Conservation (phyloP, 1,140 invertebrate species). For the Lithobius niger region DNA sequence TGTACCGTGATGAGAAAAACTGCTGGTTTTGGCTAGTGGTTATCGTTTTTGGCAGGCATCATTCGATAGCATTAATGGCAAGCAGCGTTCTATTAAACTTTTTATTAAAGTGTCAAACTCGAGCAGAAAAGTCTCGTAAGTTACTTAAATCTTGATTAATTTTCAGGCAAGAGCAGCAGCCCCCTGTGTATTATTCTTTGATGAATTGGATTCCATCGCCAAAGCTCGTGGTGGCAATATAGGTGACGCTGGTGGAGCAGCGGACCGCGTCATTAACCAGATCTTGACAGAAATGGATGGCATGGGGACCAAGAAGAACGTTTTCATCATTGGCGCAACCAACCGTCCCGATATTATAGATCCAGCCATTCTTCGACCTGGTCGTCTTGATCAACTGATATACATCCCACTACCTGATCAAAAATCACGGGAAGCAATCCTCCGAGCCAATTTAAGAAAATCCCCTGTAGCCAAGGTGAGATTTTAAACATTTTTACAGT, state of each 20-base stretch:
- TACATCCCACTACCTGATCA: slow-evolving; percentile 99
- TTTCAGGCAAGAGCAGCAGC: slow-evolving; percentile 88
- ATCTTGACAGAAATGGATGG: slow-evolving; percentile 99
- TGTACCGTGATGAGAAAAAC: too few relatives aligned
- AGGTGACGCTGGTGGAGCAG: slow-evolving; percentile 95
- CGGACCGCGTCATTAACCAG: slow-evolving; percentile 99
- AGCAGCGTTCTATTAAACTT: too few relatives aligned
- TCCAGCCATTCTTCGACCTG: slow-evolving; percentile 94
- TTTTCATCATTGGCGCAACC: slow-evolving; percentile 98
- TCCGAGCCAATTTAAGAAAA: slow-evolving; percentile 90
- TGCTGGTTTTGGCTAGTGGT: too few relatives aligned
- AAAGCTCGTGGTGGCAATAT: slow-evolving; percentile 94
- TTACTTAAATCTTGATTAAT: slow-evolving; percentile 10
- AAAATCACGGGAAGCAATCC: slow-evolving; percentile 88
- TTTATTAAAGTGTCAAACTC: too few relatives aligned
- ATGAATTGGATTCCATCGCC: slow-evolving; percentile 98
- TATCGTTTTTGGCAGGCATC: too few relatives aligned
- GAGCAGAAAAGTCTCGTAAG: too few relatives aligned
- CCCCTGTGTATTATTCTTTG: slow-evolving; percentile 98
- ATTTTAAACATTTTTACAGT: neutral
- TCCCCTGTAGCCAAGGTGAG: slow-evolving; percentile 78
- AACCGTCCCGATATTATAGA: slow-evolving; percentile 93
- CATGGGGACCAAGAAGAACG: slow-evolving; percentile 99
- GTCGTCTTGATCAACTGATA: slow-evolving; percentile 96
- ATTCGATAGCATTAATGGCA: too few relatives aligned